phyloP scores from a whole-genome alignment of 2,888 invertebrate genomes.

The Mylabris sibirica region DNA sequence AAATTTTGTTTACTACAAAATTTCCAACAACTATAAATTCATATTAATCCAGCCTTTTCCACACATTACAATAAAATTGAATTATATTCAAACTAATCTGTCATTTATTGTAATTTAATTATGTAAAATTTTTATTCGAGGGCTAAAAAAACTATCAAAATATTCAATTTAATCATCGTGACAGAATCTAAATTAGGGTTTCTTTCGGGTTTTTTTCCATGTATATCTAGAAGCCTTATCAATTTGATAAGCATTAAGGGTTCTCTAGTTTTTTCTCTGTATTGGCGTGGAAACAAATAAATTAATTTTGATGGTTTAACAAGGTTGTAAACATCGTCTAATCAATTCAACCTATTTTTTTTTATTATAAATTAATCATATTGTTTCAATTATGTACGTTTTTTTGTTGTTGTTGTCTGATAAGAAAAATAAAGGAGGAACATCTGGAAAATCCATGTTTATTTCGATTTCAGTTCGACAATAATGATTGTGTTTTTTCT shows the following conservation, averaged over 20 bases:
- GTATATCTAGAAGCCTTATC: not conserved
- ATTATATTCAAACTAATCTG: too few species aligned
- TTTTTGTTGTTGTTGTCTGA: not conserved
- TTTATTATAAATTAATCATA: not conserved
- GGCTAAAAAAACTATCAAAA: too few species aligned
- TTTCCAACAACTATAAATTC: too few species aligned
- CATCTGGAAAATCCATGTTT: conserved; percentile 8
- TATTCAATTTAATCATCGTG: too few species aligned
- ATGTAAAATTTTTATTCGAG: too few species aligned
- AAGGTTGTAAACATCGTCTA: not conserved
- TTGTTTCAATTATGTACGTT: not conserved
- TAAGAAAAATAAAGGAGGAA: not conserved
- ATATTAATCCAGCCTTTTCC: too few species aligned
- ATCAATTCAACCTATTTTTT: not conserved
- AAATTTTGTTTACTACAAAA: not conserved
- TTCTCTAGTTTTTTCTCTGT: not conserved
- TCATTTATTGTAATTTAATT: too few species aligned
- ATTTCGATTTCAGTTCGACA: not conserved
- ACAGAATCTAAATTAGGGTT: too few species aligned
- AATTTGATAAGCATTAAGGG: not conserved
- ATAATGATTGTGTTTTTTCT: not conserved
- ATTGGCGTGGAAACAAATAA: not conserved
- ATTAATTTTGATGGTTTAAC: not conserved
- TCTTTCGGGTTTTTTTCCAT: too few species aligned
- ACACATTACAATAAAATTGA: too few species aligned